Evolutionary conservation across 2,888 invertebrate genomes (phyloP), one percentile per base, ranked within the genome.

Genomic region (Limnephilus auricula): DNA sequence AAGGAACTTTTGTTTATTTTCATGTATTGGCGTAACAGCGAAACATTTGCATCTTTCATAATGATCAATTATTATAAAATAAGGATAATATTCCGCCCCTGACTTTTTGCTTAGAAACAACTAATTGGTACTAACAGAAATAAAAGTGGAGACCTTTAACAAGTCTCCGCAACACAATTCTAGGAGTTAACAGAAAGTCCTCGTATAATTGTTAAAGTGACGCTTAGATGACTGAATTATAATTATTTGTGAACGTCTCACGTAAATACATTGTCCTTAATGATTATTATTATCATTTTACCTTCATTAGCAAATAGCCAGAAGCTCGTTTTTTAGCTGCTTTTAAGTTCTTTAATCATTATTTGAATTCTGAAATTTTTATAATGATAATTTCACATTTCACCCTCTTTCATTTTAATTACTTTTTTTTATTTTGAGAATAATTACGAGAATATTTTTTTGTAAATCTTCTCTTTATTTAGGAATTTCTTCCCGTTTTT

Each of bases 81-180:
- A 9, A 50, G 4, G 50, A 65, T 65, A 25, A 65, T n/a, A 25
- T 65, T 65, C 65, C 65, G 65, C 9, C n/a, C 9, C 65, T 65
- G 65, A 9, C 25, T 25, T 5, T 4, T 5, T 15, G 18, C 25
- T 65, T 65, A 65, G 65, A 9, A 65, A 65, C 65, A 9, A 25
- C 65, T 65, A 65, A 65, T 65, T 65, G 65, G 65, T 65, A 65
- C n/a, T 65, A 65, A 65, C 65, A n/a, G 65, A 65, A 65, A 65
- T 9, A 65, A 65, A 65, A 65, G 13, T 80, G 32, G 31, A 80
- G 32, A 80, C 32, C 80, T 80, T n/a, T n/a, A 65, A 65, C 25
- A 65, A 65, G 65, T 65, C 25, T n/a, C 65, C n/a, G 65, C 25
- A 25, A 65, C 65, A n/a, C 65, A 65, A 9, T 65, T 25, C 65